Evolutionary conservation across 2,797 vertebrate genomes (phyloP).

Genomic region (Ciconia nigra): DNA sequence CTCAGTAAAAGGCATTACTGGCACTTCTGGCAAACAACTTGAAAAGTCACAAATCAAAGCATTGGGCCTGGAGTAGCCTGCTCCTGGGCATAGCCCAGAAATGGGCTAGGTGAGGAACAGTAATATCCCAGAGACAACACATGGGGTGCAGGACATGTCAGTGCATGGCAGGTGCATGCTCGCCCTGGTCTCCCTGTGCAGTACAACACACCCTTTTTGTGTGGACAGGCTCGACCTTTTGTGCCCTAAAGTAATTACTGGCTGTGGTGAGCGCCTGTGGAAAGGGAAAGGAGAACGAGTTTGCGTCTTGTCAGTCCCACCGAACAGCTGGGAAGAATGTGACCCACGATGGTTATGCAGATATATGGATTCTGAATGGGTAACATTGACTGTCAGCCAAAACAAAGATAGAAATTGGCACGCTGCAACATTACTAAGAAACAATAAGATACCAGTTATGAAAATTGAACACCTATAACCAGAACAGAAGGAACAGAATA

Average conservation of each 20-base stretch:
- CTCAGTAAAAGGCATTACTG: neutral
- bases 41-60: neutral
- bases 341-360: neutral
- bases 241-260: neutral
- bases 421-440: neutral
- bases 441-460: neutral
- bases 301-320: neutral
- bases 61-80: neutral
- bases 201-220: neutral
- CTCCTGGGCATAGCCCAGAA: neutral
- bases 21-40: neutral
- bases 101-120: neutral
- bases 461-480: neutral
- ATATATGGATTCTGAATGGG: neutral
- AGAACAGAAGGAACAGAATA: neutral
- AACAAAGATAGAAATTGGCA: neutral
- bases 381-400: neutral
- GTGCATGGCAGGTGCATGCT: neutral
- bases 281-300: neutral
- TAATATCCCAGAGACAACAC: accelerated
- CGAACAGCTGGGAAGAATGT: neutral
- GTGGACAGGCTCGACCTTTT: neutral
- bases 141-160: accelerated
- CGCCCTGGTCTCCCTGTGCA: neutral
- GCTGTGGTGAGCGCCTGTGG: neutral